phyloP scores from a whole-genome alignment of 2,888 invertebrate genomes.

The Laspeyria flexula region DNA sequence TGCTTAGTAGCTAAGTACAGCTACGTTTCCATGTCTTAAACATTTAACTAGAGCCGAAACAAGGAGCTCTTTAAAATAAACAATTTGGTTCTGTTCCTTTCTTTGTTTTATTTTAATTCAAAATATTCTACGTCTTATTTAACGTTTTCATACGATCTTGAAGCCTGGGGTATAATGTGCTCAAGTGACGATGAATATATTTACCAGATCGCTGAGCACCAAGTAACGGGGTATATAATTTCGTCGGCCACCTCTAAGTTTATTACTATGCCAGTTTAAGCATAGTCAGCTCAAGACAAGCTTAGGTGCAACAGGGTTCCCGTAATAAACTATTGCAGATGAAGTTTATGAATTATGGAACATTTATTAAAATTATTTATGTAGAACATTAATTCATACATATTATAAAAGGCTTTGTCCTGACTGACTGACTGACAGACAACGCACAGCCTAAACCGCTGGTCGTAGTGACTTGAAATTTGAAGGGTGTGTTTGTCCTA shows the following conservation, averaged over 20 bases:
- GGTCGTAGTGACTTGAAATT: too few species aligned
- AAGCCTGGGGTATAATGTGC: neutral
- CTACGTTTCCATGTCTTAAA: slow-evolving; percentile 1
- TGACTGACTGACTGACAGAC: too few species aligned
- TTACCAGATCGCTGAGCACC: neutral
- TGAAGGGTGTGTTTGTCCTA: too few species aligned
- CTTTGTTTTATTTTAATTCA: neutral
- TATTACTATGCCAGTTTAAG: neutral
- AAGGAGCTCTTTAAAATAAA: neutral
- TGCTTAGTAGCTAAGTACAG: slow-evolving; percentile 1
- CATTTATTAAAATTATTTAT: neutral
- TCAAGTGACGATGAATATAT: neutral
- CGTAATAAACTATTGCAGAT: neutral
- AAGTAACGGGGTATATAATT: neutral
- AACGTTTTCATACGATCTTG: neutral
- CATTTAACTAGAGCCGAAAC: neutral
- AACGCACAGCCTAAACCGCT: too few species aligned
- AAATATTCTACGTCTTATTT: neutral
- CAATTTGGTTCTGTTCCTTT: neutral
- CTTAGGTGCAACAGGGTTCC: neutral
- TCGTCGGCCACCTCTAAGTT: neutral
- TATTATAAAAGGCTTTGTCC: too few species aligned
- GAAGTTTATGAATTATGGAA: neutral
- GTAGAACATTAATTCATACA: too few species aligned
- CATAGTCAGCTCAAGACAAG: neutral